Evolutionary conservation across 2,888 invertebrate species (phyloP).

Genomic region (Panorpa germanica): DNA sequence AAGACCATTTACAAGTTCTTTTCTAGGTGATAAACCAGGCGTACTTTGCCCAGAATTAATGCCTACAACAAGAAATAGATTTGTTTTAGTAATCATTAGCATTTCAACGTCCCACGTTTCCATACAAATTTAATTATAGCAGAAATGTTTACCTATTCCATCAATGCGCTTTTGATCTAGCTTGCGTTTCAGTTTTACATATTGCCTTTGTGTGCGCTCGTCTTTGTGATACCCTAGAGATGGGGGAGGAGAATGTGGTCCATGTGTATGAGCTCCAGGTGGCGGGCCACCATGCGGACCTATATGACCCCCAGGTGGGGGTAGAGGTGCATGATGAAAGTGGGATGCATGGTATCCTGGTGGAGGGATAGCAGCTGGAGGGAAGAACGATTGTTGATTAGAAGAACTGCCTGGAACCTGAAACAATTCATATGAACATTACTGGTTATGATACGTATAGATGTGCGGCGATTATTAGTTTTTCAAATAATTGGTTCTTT

Average conservation of each 20-base stretch:
- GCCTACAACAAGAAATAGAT: slow-evolving; percentile 17
- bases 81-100: neutral
- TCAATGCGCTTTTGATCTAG: slow-evolving; percentile 45
- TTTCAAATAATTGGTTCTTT: no score
- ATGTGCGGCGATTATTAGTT: no score
- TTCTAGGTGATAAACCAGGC: slow-evolving; percentile 52
- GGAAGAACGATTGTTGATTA: no score
- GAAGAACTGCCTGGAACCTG: no score
- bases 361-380: slow-evolving; percentile 32
- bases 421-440: no score
- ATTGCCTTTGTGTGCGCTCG: slow-evolving; percentile 59
- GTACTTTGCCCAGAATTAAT: slow-evolving; percentile 28
- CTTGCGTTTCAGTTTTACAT: slow-evolving; percentile 57
- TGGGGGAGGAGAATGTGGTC: slow-evolving; percentile 49
- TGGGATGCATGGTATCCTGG: slow-evolving; percentile 29
- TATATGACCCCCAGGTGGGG: slow-evolving; percentile 21
- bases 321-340: slow-evolving; percentile 22
- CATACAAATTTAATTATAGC: neutral
- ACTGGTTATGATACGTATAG: no score
- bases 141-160: slow-evolving; percentile 30
- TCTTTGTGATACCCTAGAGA: slow-evolving; percentile 47
- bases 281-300: slow-evolving; percentile 21
- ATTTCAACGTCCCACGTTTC: neutral
- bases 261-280: slow-evolving; percentile 33
- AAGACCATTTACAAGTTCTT: slow-evolving; percentile 39